phyloP scores from a whole-genome alignment of 2,113 vertebrate species.

The Misgurnus mizolepis region DNA sequence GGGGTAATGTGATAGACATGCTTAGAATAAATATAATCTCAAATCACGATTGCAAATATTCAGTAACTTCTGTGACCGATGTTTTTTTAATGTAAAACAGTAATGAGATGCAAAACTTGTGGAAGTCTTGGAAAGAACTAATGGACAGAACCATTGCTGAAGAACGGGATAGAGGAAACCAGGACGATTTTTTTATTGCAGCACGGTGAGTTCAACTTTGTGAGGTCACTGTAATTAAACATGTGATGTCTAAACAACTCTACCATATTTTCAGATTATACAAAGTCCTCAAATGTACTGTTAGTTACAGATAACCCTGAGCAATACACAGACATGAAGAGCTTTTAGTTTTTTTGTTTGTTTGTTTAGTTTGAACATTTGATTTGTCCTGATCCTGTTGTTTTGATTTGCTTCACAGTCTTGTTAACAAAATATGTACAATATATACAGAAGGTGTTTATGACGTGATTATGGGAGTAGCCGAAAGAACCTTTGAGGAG shows the following conservation, averaged over 20 bases:
- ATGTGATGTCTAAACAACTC: too few relatives aligned
- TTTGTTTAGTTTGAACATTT: too few relatives aligned
- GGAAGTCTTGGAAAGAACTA: conserved; percentile 21
- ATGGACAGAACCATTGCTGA: neutral
- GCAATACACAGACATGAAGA: too few relatives aligned
- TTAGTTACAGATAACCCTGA: neutral
- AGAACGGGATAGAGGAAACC: conserved; percentile 5
- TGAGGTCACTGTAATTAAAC: too few relatives aligned
- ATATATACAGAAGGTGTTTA: too few relatives aligned
- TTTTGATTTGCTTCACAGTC: too few relatives aligned
- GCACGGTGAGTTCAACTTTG: neutral
- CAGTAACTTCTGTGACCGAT: neutral
- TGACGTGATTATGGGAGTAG: too few relatives aligned
- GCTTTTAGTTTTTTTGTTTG: too few relatives aligned
- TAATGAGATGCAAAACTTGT: conserved; percentile 8
- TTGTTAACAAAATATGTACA: too few relatives aligned
- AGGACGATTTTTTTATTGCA: neutral
- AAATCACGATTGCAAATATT: neutral
- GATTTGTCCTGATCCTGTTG: too few relatives aligned
- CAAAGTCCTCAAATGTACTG: neutral
- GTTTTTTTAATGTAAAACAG: neutral
- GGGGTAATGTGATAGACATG: conserved; percentile 8
- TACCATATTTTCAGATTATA: neutral
- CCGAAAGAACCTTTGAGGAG: too few relatives aligned
- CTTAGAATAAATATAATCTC: neutral